Evolutionary conservation across 1,140 invertebrate species (phyloP), one percentile per base, ranked within the genome.

Genomic region (Pachypsylla venusta): DNA sequence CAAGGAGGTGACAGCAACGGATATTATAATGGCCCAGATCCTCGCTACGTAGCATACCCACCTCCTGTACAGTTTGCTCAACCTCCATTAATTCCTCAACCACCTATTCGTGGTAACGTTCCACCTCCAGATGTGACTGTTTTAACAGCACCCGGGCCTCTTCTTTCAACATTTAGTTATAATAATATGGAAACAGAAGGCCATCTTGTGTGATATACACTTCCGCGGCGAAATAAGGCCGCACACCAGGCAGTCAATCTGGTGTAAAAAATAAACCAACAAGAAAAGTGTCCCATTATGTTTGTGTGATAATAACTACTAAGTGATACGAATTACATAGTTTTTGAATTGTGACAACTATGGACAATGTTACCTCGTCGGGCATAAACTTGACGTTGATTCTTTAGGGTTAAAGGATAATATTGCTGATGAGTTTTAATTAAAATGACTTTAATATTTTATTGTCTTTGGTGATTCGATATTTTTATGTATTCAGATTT

Each of bases 21-120:
- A 3, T 48, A 48, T 22, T 48, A 48, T 22, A 48, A 19, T 22
- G 30, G 30, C 10, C 7, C 70, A 1, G 71, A 74, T 63, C 67
- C 70, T 1, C 62, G 71, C 16, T 74, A 74, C 62, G 65, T 73
- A 13, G 69, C 72, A 25, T 74, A 70, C 61, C 70, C 70, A 22
- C 68, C 70, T 14, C 67, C 68, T 16, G 66, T 70, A 22, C 69
- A 71, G 48, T 68, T 66, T 61, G 67, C 67, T 42, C 65, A 67
- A 30, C 64, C 65, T 22, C 64, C 66, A 4, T 60, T 65, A 16
- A 27, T 64, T n/a, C 64, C 64, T 25, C 69, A 68, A 24, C 68
- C 68, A 10, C 65, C 66, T 27, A 65, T 64, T 13, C 56, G 64
- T n/a, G 63, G 64, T 19, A 64, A 63, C 13, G 63, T 66, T 1